Evolutionary conservation across 2,888 invertebrate species (phyloP).

Genomic region (Lamproptera curius): DNA sequence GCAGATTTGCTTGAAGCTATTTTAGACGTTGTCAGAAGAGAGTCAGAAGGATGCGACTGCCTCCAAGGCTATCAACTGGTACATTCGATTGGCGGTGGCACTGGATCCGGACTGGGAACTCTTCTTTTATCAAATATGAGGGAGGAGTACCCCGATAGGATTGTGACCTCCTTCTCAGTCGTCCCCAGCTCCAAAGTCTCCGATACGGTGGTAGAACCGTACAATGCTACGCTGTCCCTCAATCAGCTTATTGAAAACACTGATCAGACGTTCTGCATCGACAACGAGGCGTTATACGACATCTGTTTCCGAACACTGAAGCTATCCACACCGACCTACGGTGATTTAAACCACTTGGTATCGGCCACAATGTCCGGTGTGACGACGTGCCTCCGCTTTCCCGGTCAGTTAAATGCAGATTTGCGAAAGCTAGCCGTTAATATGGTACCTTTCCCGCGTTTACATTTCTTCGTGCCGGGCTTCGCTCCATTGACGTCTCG

Average conservation of each 20-base stretch:
- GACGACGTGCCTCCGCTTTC: constrained; percentile 61
- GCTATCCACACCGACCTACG: constrained; percentile 84
- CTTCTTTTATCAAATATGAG: constrained; percentile 81
- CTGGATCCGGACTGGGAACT: constrained; percentile 86
- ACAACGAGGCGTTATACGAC: constrained; percentile 87
- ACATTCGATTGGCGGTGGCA: constrained; percentile 85
- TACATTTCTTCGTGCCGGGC: constrained; percentile 78
- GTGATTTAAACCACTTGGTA: constrained; percentile 81
- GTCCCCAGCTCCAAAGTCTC: constrained; percentile 86
- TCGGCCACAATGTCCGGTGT: constrained; percentile 63
- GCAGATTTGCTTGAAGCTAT: constrained; percentile 80
- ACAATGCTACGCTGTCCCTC: constrained; percentile 83
- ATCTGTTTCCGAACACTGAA: constrained; percentile 87
- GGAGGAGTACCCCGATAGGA: constrained; percentile 86
- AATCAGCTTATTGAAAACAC: constrained; percentile 84
- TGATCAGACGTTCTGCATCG: constrained; percentile 81
- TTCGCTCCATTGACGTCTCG: constrained; percentile 85
- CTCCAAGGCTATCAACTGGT: constrained; percentile 80
- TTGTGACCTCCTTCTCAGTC: constrained; percentile 82
- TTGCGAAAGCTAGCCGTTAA: constrained; percentile 72
- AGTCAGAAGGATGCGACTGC: constrained; percentile 83
- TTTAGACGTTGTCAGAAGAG: constrained; percentile 75
- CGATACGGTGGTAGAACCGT: constrained; percentile 81
- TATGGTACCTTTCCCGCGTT: constrained; percentile 85
- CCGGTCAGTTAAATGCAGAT: constrained; percentile 83